These are phyloP conservation scores for Cordilura impudica DNA, from an alignment of 2,888 invertebrate species.

Conservation along the genomic window DNA sequence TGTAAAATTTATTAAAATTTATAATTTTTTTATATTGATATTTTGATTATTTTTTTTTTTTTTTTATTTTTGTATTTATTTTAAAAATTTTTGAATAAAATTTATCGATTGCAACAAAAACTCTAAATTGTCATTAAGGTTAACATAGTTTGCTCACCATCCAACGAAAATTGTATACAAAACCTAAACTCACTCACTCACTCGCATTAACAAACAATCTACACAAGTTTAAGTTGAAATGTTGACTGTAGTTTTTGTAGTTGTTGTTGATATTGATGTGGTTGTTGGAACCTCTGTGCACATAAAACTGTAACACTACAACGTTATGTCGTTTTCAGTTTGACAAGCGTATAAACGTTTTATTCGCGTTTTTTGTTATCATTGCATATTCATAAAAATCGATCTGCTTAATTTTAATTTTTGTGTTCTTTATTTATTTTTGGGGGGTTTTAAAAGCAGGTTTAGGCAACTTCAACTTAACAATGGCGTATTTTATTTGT, in stretches of 20 bases:
- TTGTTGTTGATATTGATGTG: neutral
- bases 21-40: no score
- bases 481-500: slow-evolving; percentile 11
- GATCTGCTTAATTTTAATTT: slow-evolving; percentile 36
- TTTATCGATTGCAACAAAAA: no score
- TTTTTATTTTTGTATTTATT: no score
- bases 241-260: slow-evolving; percentile 7
- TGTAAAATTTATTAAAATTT: no score
- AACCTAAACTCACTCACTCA: no score
- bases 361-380: slow-evolving; percentile 63
- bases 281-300: neutral
- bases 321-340: neutral
- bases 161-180: no score
- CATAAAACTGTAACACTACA: neutral
- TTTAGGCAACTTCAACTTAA: neutral
- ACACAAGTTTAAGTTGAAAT: neutral
- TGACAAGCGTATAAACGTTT: slow-evolving; percentile 35
- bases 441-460: slow-evolving; percentile 1
- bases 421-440: slow-evolving; percentile 15
- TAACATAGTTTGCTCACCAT: no score
- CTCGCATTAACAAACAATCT: slow-evolving; percentile 4
- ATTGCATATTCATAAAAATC: slow-evolving; percentile 74
- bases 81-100: no score
- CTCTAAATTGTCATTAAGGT: no score
- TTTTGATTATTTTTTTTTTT: no score